Evolutionary conservation across 2,113 vertebrate genomes (phyloP), one percentile per base, ranked within the genome.

Genomic region (Chascanopsetta lugubris): DNA sequence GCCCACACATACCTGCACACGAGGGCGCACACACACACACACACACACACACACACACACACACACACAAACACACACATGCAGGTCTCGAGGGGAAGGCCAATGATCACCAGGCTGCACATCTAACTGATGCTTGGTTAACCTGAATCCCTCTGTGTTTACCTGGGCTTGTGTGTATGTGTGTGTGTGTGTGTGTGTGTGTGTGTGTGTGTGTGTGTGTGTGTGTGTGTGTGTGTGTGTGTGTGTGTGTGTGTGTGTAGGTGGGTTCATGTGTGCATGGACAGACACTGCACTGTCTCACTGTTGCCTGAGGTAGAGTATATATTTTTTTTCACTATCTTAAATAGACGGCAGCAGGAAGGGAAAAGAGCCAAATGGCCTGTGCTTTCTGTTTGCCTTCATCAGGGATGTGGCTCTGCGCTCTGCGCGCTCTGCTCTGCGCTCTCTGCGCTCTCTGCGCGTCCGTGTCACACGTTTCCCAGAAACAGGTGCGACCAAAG

Each of bases 71-170:
- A 30, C 43, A 30, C 38, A 46, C 22, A 22, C 36, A 45, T 27
- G 71, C 64, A 80, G 65, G 76, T 82, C 57, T 53, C 59, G 47
- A 55, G 61, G 45, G 51, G 62, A 73, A n/a, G n/a, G n/a, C n/a
- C n/a, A n/a, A n/a, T n/a, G n/a, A n/a, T n/a, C n/a, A n/a, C n/a
- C n/a, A n/a, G n/a, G n/a, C n/a, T n/a, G n/a, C n/a, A n/a, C n/a
- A n/a, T n/a, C n/a, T n/a, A n/a, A n/a, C n/a, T n/a, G n/a, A n/a
- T n/a, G n/a, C n/a, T n/a, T n/a, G n/a, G n/a, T n/a, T n/a, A n/a
- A n/a, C n/a, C n/a, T n/a, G n/a, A n/a, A n/a, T n/a, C n/a, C n/a
- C n/a, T n/a, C n/a, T n/a, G n/a, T n/a, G n/a, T n/a, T n/a, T n/a
- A n/a, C n/a, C n/a, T n/a, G n/a, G n/a, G n/a, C n/a, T n/a, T n/a